phyloP scores from a whole-genome alignment of 2,797 vertebrate species.

The Chelidonichthys spinosus region DNA sequence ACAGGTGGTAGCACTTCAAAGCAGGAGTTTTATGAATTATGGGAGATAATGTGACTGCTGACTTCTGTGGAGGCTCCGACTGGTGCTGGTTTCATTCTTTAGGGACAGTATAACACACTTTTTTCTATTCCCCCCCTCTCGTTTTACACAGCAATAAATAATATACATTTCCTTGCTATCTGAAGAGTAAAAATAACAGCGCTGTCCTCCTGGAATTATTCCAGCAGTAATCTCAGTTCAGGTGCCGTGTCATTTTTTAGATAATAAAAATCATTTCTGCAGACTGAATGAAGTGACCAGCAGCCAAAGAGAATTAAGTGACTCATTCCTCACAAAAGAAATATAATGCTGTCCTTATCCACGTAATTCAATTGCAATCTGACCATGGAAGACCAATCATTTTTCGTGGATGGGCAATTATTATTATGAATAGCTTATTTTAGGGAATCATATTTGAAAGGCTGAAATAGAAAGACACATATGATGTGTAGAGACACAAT shows the following conservation, averaged over 20 bases:
- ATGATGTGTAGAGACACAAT: slow-evolving; percentile 9
- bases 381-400: slow-evolving; percentile 42
- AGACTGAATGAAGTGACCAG: slow-evolving; percentile 67
- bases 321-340: slow-evolving; percentile 67
- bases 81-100: slow-evolving; percentile 66
- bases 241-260: slow-evolving; percentile 60
- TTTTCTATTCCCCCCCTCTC: slow-evolving; percentile 7
- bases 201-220: slow-evolving; percentile 57
- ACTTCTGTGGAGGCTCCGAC: slow-evolving; percentile 59
- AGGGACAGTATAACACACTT: slow-evolving; percentile 48
- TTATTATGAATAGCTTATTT: slow-evolving; percentile 40
- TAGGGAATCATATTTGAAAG: slow-evolving; percentile 16
- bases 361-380: slow-evolving; percentile 63
- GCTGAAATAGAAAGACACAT: slow-evolving; percentile 26
- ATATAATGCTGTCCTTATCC: slow-evolving; percentile 57
- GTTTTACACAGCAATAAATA: slow-evolving; percentile 61
- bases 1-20: slow-evolving; percentile 77
- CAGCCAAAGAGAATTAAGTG: slow-evolving; percentile 66
- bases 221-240: slow-evolving; percentile 61
- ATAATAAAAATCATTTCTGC: slow-evolving; percentile 58
- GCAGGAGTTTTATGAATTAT: slow-evolving; percentile 71
- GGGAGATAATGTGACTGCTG: slow-evolving; percentile 66
- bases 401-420: slow-evolving; percentile 42
- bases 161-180: slow-evolving; percentile 47
- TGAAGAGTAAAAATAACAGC: slow-evolving; percentile 49